These are phyloP conservation scores for Petrosia ficiformis DNA, from an alignment of 37 sponge, comb jelly and placozoan genomes.

Conservation along the genomic window DNA sequence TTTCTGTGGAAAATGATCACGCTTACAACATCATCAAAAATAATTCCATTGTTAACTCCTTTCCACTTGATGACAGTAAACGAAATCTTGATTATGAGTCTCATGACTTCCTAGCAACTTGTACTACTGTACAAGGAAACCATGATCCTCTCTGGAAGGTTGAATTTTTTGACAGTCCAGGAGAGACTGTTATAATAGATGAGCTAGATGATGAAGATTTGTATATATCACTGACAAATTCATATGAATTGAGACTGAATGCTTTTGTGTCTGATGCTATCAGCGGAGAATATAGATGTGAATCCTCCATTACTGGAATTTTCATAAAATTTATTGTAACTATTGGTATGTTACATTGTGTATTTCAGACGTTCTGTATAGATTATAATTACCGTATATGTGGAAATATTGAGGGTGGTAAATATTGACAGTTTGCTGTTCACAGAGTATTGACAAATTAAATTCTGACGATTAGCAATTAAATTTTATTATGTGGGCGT, in stretches of 20 bases:
- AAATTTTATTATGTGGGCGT: no score
- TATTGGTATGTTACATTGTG: not conserved
- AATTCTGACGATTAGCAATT: no score
- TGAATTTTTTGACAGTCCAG: not conserved
- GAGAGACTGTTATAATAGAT: not conserved
- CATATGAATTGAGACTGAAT: not conserved
- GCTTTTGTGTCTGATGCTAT: not conserved
- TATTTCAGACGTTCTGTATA: no score
- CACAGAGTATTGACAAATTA: no score
- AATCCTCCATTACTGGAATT: not conserved
- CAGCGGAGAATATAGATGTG: not conserved
- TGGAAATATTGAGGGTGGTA: no score
- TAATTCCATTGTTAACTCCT: not conserved
- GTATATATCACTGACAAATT: not conserved
- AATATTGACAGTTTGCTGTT: no score
- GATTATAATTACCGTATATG: no score
- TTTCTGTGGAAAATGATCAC: no score
- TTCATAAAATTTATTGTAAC: not conserved
- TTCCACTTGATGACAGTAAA: not conserved
- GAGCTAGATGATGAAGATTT: not conserved
- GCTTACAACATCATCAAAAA: no score
- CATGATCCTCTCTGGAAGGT: not conserved
- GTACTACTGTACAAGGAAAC: conserved; percentile 5
- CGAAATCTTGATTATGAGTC: no score
- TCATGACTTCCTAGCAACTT: not conserved